A percentile compares a stretch with the other conserved stretches of the same genome.
Conservation (phyloP, 1,140 invertebrate genomes). For the Drosophila azteca region DNA sequence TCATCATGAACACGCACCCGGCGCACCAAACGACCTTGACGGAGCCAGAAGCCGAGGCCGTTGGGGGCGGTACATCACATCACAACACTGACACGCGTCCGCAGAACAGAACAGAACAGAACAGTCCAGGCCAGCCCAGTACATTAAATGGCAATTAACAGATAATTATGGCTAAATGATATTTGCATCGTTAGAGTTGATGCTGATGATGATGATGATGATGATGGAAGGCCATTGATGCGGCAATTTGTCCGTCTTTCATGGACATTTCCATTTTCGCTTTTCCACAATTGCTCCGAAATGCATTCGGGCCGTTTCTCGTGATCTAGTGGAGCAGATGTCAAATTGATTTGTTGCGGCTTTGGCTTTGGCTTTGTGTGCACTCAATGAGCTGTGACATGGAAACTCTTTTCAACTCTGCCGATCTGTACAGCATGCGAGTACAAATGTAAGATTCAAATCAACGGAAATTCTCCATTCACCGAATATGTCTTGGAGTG, state of each 20-base stretch:
- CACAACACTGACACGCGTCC: slow-evolving; percentile 29
- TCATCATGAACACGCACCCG: slow-evolving; percentile 70
- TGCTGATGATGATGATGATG: slow-evolving; percentile 15
- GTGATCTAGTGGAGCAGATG: slow-evolving; percentile 49
- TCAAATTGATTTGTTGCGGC: slow-evolving; percentile 73
- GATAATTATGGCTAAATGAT: slow-evolving; percentile 50
- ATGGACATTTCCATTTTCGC: background rate
- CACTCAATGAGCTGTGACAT: slow-evolving; percentile 70
- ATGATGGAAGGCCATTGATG: slow-evolving; percentile 15
- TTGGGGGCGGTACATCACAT: slow-evolving; percentile 25
- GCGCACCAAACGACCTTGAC: slow-evolving; percentile 59
- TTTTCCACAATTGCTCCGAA: slow-evolving; percentile 21
- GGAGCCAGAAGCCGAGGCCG: slow-evolving; percentile 8
- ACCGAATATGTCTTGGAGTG: slow-evolving; percentile 29
- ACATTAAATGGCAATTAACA: slow-evolving; percentile 76
- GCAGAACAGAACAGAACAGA: too few species aligned
- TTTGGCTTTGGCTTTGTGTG: slow-evolving; percentile 46
- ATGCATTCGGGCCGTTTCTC: slow-evolving; percentile 39
- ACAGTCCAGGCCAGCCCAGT: slow-evolving; percentile 14
- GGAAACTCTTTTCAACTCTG: slow-evolving; percentile 65
- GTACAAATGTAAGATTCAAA: slow-evolving; percentile 39
- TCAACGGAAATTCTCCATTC: slow-evolving; percentile 58
- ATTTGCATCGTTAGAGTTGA: slow-evolving; percentile 14
- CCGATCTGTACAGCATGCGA: slow-evolving; percentile 44
- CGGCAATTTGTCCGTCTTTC: slow-evolving; percentile 16